Evolutionary conservation across 2,113 vertebrate genomes (phyloP).

Genomic region (Ceyx cyanopectus): DNA sequence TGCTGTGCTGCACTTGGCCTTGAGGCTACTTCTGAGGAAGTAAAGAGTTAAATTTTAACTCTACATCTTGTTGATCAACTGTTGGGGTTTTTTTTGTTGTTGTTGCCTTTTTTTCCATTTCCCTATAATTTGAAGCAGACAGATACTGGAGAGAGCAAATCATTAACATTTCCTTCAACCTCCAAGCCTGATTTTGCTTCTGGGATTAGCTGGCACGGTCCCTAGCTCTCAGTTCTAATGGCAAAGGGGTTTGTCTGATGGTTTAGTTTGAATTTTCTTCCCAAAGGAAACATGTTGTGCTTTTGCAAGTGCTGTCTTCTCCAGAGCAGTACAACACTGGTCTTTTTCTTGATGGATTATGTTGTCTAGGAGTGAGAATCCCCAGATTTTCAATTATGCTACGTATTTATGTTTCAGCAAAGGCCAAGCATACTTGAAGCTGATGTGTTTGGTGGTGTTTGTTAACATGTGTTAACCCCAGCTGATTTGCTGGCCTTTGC

Average conservation of each 20-base stretch:
- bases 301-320: background rate
- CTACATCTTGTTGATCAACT: conserved; percentile 5
- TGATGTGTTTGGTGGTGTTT: background rate
- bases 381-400: background rate
- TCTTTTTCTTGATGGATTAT: background rate
- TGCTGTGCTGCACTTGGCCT: background rate
- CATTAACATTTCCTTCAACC: conserved; percentile 19
- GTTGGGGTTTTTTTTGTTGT: background rate
- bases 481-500: background rate
- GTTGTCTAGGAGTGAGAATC: background rate
- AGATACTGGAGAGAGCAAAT: background rate
- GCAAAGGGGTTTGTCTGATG: background rate
- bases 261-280: background rate
- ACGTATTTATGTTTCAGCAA: background rate
- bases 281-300: background rate
- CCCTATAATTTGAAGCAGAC: background rate
- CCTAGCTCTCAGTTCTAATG: background rate
- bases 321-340: background rate
- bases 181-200: background rate
- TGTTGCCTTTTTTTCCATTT: too few relatives aligned
- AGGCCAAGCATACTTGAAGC: background rate
- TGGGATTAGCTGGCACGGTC: background rate
- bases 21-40: background rate
- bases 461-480: background rate
- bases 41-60: conserved; percentile 35